These are phyloP conservation scores for Poecilia latipinna DNA, from an alignment of 2,113 vertebrate genomes.

Conservation along the genomic window DNA sequence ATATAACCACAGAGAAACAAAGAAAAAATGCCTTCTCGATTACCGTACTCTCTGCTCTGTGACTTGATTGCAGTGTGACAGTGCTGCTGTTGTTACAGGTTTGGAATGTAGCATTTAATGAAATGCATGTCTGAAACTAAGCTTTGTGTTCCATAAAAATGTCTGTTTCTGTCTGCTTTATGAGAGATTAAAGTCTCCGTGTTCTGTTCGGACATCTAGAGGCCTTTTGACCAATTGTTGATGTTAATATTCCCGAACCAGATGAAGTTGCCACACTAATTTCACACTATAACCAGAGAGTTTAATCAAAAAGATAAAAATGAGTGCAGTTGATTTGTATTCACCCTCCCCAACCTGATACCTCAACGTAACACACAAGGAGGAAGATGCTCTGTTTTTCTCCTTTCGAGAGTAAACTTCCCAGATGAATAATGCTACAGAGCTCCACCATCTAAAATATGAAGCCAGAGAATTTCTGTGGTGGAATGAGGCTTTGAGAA, in stretches of 20 bases:
- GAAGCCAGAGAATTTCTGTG: too few relatives aligned
- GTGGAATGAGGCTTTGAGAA: too few relatives aligned
- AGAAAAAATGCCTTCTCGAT: too few relatives aligned
- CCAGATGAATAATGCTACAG: too few relatives aligned
- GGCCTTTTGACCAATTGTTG: constrained; percentile 38
- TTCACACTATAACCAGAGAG: constrained; percentile 32
- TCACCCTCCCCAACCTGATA: too few relatives aligned
- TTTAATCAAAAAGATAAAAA: constrained; percentile 55
- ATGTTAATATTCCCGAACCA: constrained; percentile 52
- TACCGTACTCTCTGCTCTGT: too few relatives aligned
- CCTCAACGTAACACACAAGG: too few relatives aligned
- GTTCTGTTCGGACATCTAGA: constrained; percentile 41
- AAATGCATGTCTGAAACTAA: neutral
- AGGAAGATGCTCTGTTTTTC: too few relatives aligned
- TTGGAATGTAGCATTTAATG: neutral
- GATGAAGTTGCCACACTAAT: constrained; percentile 64
- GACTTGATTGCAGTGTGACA: neutral
- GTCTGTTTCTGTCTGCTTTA: constrained; percentile 28
- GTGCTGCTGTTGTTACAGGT: neutral
- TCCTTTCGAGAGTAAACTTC: too few relatives aligned
- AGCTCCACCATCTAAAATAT: too few relatives aligned
- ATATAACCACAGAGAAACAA: neutral
- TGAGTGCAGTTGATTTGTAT: constrained; percentile 23
- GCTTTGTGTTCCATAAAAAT: neutral
- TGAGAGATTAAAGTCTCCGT: constrained; percentile 38